These are phyloP conservation scores for Anabas testudineus DNA, from an alignment of 2,797 vertebrate species.

Conservation along the genomic window DNA sequence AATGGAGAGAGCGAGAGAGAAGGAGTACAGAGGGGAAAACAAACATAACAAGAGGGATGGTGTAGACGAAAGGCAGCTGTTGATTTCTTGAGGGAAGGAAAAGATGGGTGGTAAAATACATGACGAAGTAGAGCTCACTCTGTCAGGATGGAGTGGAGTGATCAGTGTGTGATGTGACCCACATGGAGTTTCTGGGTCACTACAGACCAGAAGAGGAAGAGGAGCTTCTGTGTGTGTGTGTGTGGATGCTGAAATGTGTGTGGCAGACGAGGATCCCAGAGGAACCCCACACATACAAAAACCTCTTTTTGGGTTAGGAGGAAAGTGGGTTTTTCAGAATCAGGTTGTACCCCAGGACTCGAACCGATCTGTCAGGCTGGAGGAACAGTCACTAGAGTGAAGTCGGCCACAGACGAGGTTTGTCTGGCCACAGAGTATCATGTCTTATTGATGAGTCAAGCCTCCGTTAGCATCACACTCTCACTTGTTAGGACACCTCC, in stretches of 20 bases:
- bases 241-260: conserved; percentile 56
- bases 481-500: too few species aligned
- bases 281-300: conserved; percentile 33
- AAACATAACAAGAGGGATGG: conserved; percentile 27
- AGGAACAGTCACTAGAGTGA: conserved; percentile 30
- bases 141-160: conserved; percentile 26
- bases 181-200: conserved; percentile 76
- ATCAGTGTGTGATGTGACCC: conserved; percentile 63
- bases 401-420: conserved; percentile 14
- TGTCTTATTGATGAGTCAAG: conserved; percentile 5
- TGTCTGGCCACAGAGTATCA: conserved; percentile 14
- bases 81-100: conserved; percentile 21
- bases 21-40: neutral
- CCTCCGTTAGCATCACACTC: conserved; percentile 8
- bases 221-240: conserved; percentile 6
- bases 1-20: neutral
- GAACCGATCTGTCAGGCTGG: conserved; percentile 29
- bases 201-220: conserved; percentile 44
- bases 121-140: conserved; percentile 3
- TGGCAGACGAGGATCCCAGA: conserved; percentile 42
- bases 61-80: conserved; percentile 22
- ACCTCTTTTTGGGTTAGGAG: conserved; percentile 33
- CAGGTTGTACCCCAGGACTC: conserved; percentile 21
- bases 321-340: conserved; percentile 27
- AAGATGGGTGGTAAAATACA: conserved; percentile 16